A percentile compares a stretch with the other conserved stretches of the same genome.
phyloP scores from a whole-genome alignment of 2,797 vertebrate species.

The Lepidocolaptes lacrymiger region DNA sequence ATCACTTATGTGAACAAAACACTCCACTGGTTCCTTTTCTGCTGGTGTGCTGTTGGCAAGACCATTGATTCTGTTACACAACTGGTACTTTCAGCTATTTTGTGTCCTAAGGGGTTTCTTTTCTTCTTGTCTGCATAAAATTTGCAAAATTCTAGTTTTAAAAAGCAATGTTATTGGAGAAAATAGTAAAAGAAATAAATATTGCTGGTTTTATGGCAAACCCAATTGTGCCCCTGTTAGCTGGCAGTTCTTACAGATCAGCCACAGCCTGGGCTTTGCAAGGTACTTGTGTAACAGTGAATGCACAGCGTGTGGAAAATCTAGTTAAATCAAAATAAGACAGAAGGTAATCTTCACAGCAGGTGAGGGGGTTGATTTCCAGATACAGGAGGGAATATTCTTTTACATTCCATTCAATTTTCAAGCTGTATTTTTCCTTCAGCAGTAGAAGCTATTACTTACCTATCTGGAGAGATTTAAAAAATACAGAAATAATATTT shows the following conservation, averaged over 20 bases:
- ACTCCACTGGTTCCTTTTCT: neutral
- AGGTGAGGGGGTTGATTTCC: neutral
- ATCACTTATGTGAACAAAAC: neutral
- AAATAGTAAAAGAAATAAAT: neutral
- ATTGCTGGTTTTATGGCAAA: neutral
- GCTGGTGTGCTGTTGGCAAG: neutral
- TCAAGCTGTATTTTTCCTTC: constrained; percentile 4
- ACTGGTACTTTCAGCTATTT: neutral
- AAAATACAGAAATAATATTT: neutral
- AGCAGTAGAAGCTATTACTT: neutral
- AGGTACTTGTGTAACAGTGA: neutral
- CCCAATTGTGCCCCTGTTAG: neutral
- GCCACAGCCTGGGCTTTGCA: neutral
- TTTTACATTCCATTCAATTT: neutral
- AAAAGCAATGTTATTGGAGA: neutral
- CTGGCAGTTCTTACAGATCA: neutral
- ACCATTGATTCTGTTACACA: neutral
- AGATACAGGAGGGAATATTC: neutral
- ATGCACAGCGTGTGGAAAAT: neutral
- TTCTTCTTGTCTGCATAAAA: neutral
- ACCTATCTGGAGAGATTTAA: neutral
- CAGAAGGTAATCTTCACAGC: constrained; percentile 8
- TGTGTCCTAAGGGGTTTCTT: neutral
- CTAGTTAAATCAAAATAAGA: neutral
- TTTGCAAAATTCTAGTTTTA: neutral